These are phyloP conservation scores for Papilio gigon DNA, from an alignment of 2,888 invertebrate species.

Conservation along the genomic window DNA sequence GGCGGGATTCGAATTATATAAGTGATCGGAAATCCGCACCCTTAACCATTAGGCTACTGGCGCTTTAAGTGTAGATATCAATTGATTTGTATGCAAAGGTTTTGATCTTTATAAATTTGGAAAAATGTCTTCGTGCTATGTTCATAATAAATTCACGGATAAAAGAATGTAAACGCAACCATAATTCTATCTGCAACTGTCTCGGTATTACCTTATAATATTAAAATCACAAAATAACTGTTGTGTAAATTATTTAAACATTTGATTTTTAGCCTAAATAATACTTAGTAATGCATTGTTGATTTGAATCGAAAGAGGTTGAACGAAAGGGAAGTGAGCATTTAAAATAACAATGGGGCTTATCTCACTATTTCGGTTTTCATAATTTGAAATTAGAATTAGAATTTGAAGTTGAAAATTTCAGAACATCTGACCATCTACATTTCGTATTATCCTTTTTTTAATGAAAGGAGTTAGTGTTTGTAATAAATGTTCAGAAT, in stretches of 20 bases:
- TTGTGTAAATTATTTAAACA: neutral
- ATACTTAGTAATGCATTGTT: neutral
- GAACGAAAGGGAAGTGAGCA: neutral
- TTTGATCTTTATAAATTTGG: neutral
- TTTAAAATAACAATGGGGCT: neutral
- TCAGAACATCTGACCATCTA: neutral
- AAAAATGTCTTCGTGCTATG: conserved; percentile 7
- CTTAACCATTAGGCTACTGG: no score
- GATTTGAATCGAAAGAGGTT: neutral
- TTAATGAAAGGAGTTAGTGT: neutral
- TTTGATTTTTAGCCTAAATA: neutral
- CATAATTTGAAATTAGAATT: neutral
- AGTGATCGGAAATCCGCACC: no score
- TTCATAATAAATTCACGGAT: conserved; percentile 13
- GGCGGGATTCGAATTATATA: no score
- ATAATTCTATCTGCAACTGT: neutral
- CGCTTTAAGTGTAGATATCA: no score
- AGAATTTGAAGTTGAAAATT: neutral
- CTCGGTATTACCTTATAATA: conserved; percentile 1
- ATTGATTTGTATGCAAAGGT: no score
- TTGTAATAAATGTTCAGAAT: neutral
- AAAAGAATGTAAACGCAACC: neutral
- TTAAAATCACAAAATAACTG: neutral
- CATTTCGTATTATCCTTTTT: neutral
- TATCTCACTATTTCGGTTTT: neutral